Percentiles rank a stretch among this genome's conserved stretches.
These are phyloP conservation scores for Sarcophilus harrisii DNA, from an alignment of 2,797 vertebrate species.

Conservation along the genomic window DNA sequence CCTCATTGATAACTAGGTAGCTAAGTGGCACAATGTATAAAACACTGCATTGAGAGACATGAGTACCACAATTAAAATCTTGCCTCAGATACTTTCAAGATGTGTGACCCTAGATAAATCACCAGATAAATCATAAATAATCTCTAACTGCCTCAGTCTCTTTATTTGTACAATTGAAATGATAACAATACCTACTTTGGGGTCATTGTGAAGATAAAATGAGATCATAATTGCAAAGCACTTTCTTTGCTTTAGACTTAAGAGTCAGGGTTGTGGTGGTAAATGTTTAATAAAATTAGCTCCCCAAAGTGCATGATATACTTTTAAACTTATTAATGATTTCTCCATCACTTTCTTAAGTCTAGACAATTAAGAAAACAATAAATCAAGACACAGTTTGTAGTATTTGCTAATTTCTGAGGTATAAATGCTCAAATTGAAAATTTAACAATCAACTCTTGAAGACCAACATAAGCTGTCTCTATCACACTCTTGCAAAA, in stretches of 20 bases:
- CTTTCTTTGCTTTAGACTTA: not conserved
- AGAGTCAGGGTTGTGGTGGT: not conserved
- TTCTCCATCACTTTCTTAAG: not conserved
- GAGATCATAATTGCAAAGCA: not conserved
- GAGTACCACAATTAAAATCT: not conserved
- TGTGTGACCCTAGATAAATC: not conserved
- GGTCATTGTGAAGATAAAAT: not conserved
- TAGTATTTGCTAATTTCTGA: not conserved
- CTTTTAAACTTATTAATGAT: not conserved
- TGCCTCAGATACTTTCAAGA: not conserved
- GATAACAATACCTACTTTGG: not conserved
- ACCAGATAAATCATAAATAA: no score
- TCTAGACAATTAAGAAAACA: not conserved
- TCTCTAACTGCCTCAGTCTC: not conserved
- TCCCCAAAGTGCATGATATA: not conserved
- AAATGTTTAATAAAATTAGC: not conserved
- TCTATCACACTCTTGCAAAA: not conserved
- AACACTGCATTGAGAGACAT: not conserved
- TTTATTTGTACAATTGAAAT: not conserved
- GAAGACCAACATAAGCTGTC: not conserved
- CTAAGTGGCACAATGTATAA: not conserved
- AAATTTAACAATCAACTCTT: not conserved
- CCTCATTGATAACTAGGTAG: not conserved
- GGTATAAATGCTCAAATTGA: not conserved
- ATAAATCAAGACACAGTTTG: not conserved